These are phyloP conservation scores for Microcaecilia unicolor DNA, from an alignment of 2,797 vertebrate genomes.

Conservation along the genomic window DNA sequence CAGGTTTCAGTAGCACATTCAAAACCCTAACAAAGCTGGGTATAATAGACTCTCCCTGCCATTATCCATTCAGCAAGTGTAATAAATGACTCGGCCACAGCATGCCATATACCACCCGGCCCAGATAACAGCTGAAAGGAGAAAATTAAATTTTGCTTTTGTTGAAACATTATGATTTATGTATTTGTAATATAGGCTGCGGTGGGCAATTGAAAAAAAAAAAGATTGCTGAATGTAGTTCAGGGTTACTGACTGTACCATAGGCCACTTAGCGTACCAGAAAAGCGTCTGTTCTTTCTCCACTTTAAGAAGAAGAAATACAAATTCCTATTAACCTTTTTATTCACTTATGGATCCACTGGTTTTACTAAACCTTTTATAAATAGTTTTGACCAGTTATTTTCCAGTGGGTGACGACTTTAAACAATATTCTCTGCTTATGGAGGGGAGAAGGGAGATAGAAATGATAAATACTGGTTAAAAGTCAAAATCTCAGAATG, in stretches of 20 bases:
- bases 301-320: conserved; percentile 37
- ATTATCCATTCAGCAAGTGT: conserved; percentile 88
- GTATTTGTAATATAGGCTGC: conserved; percentile 82
- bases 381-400: conserved; percentile 13
- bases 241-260: conserved; percentile 52
- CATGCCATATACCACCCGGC: conserved; percentile 75
- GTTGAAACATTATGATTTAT: conserved; percentile 99
- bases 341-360: conserved; percentile 2
- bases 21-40: conserved; percentile 70
- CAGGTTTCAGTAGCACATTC: conserved; percentile 60
- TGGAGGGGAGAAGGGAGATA: too few species aligned
- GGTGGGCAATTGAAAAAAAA: conserved; percentile 59
- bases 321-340: conserved; percentile 33
- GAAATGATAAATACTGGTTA: too few species aligned
- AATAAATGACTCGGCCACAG: conserved; percentile 86
- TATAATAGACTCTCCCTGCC: conserved; percentile 79
- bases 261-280: conserved; percentile 44
- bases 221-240: conserved; percentile 48
- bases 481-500: too few species aligned
- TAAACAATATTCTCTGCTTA: conserved; percentile 2
- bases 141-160: conserved; percentile 97
- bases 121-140: conserved; percentile 89
- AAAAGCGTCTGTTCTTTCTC: conserved; percentile 10
- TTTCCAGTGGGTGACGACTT: conserved; percentile 30
- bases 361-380: conserved; percentile 8